Evolutionary conservation across 2,797 vertebrate species (phyloP).

Genomic region (Rhyacichthys aspro): DNA sequence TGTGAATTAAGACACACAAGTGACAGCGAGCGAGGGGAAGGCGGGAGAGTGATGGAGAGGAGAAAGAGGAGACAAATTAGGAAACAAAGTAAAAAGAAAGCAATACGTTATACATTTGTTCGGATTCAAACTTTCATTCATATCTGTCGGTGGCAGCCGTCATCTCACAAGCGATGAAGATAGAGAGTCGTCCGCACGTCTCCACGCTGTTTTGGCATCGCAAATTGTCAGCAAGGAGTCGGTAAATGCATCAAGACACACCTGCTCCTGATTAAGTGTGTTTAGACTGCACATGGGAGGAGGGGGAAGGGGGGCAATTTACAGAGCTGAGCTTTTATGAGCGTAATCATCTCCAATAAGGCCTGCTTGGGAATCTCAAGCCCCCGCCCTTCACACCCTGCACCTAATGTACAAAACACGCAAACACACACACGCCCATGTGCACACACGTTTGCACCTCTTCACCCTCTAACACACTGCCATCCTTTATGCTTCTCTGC

Average conservation of each 20-base stretch:
- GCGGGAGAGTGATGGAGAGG: constrained; percentile 27
- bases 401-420: constrained; percentile 49
- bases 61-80: constrained; percentile 23
- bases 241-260: constrained; percentile 68
- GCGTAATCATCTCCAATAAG: constrained; percentile 81
- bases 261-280: constrained; percentile 78
- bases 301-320: constrained; percentile 63
- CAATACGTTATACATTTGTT: constrained; percentile 50
- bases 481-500: constrained; percentile 52
- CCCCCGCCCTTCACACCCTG: constrained; percentile 64
- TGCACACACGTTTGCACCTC: constrained; percentile 40
- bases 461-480: constrained; percentile 34
- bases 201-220: constrained; percentile 16
- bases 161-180: constrained; percentile 13
- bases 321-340: constrained; percentile 80
- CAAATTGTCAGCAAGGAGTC: constrained; percentile 51
- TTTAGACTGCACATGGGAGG: constrained; percentile 73
- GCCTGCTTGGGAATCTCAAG: constrained; percentile 68
- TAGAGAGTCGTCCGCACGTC: constrained; percentile 35
- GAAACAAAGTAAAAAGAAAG: constrained; percentile 49
- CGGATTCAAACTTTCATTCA: constrained; percentile 47
- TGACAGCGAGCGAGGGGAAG: constrained; percentile 15
- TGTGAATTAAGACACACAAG: constrained; percentile 66
- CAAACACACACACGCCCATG: constrained; percentile 39
- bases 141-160: constrained; percentile 38